Evolutionary conservation across 2,888 invertebrate species (phyloP).

Genomic region (Phania funesta): DNA sequence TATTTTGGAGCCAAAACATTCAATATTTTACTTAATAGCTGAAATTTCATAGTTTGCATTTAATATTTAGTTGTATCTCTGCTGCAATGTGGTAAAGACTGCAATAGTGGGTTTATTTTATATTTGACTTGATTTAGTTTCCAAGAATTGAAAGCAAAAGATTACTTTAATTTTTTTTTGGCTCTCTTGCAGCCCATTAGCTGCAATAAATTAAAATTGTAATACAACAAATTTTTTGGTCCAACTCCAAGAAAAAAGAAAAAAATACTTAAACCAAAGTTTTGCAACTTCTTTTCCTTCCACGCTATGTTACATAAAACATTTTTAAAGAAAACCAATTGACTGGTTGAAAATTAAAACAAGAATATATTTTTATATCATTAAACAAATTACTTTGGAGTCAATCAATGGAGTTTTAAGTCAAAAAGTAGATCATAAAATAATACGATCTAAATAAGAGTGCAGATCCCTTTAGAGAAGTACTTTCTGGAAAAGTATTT

Average conservation of each 20-base stretch:
- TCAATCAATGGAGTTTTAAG: too few relatives aligned
- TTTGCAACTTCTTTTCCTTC: background rate
- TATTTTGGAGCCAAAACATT: conserved; percentile 27
- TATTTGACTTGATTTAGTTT: too few relatives aligned
- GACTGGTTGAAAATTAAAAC: too few relatives aligned
- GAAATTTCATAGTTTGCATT: too few relatives aligned
- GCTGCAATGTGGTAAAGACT: too few relatives aligned
- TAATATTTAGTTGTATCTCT: too few relatives aligned
- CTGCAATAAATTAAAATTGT: background rate
- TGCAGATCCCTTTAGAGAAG: too few relatives aligned
- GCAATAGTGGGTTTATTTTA: too few relatives aligned
- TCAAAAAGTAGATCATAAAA: background rate
- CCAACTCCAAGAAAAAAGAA: background rate
- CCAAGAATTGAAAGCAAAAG: too few relatives aligned
- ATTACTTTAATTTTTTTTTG: too few relatives aligned
- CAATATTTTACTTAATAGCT: background rate
- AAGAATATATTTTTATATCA: too few relatives aligned
- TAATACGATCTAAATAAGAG: background rate
- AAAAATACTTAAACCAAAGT: background rate
- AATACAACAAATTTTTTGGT: background rate
- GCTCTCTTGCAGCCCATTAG: background rate
- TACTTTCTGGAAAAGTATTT: background rate
- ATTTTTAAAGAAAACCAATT: background rate
- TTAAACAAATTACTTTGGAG: too few relatives aligned
- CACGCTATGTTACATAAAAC: background rate